Evolutionary conservation across 2,797 vertebrate genomes (phyloP), one percentile per base, ranked within the genome.

Genomic region (Alca torda): DNA sequence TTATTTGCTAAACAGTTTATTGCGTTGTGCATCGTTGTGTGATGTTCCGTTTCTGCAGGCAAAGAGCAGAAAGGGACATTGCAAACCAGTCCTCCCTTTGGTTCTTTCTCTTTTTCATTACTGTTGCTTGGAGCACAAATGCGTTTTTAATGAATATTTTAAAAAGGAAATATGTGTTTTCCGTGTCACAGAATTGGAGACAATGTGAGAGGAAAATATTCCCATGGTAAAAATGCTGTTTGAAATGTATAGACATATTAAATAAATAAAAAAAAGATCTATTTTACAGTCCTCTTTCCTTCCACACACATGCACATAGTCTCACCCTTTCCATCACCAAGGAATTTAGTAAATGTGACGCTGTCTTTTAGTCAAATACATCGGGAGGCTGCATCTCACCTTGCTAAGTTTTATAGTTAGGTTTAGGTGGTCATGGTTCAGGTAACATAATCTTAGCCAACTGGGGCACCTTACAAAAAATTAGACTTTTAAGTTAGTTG

Each of bases 1-100:
- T 95, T 96, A 75, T 97, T 97, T 97, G 95, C 89, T 64, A 57
- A 97, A 97, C 30, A 78, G 10, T 28, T 68, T 35, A 8, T 45
- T 3, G 1, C 28, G 7, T 16, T 30, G 28, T 16, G 5, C 30
- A 11, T 21, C 21, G 4, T 50, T 64, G 16, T 13, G 26, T 8
- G 51, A 8, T 56, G 25, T 53, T 74, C 48, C 14, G 25, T 82
- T 91, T 87, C 93, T 16, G 30, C 53, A 59, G 39, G 48, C 41
- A 46, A 90, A 90, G 65, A 94, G 25, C 69, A 88, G 94, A 90
- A 97, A 95, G 97, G 68, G 87, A 95, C 90, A 56, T 23, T 60
- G 63, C 59, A 94, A 96, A 95, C 60, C 65, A 93, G 64, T 88
- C 75, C 61, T 64, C 24, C 13, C 18, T 82, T 82, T 68, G 5